A percentile compares a stretch with the other conserved stretches of the same genome.
These are phyloP conservation scores for Augochlorella aurata DNA, from an alignment of 2,888 invertebrate species.

Conservation along the genomic window DNA sequence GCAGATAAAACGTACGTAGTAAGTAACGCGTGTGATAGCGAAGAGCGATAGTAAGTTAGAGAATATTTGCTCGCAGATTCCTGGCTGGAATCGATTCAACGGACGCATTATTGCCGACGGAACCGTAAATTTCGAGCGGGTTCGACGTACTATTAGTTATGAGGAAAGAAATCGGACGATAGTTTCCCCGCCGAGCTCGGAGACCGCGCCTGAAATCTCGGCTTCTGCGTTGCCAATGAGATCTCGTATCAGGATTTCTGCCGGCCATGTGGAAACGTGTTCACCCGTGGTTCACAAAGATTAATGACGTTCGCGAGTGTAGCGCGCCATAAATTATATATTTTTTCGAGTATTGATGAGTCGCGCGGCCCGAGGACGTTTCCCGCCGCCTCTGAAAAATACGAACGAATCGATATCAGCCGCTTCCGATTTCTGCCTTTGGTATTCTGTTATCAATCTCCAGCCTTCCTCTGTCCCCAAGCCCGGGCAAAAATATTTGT, in stretches of 20 bases:
- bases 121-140: conserved; percentile 4
- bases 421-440: conserved; percentile 47
- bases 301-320: conserved; percentile 69
- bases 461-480: background rate
- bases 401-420: conserved; percentile 59
- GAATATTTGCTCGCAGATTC: background rate
- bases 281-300: conserved; percentile 64
- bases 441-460: conserved; percentile 59
- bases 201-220: conserved; percentile 29
- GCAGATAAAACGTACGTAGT: too few relatives aligned
- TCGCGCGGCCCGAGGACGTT: conserved; percentile 22
- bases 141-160: conserved; percentile 33
- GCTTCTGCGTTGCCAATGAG: conserved; percentile 51
- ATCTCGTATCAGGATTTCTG: conserved; percentile 67
- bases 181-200: conserved; percentile 12
- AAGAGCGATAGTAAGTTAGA: background rate
- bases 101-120: conserved; percentile 13
- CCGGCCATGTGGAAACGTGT: conserved; percentile 65
- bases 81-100: background rate
- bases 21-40: background rate
- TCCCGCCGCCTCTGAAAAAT: conserved; percentile 54
- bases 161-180: conserved; percentile 35
- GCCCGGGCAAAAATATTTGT: background rate
- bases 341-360: conserved; percentile 52
- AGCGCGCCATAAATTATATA: conserved; percentile 71